Conservation (phyloP, 2,797 vertebrate genomes). For the Sus cebifrons region DNA sequence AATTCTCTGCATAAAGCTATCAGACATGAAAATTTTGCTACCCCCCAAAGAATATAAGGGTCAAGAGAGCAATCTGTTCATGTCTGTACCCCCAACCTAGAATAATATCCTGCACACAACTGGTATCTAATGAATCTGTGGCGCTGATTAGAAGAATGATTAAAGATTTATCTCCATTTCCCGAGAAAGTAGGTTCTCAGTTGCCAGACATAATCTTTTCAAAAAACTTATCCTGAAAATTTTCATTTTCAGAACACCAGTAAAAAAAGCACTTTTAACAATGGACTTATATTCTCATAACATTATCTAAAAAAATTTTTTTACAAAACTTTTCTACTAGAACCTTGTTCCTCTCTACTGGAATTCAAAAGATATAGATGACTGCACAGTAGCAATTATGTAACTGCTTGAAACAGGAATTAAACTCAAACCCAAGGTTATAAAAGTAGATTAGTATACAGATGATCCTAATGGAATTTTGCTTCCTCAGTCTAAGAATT, state of each 20-base stretch:
- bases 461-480: conserved; percentile 14
- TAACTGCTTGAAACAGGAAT: conserved; percentile 46
- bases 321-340: neutral
- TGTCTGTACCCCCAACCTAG: neutral
- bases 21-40: neutral
- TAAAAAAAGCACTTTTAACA: conserved; percentile 67
- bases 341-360: conserved; percentile 1
- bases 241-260: conserved; percentile 45
- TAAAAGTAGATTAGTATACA: conserved; percentile 10
- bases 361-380: conserved; percentile 20
- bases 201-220: neutral
- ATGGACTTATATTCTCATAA: conserved; percentile 4
- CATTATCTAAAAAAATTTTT: neutral
- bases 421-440: conserved; percentile 59
- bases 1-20: conserved; percentile 43
- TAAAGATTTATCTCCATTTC: neutral
- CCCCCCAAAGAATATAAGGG: neutral
- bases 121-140: neutral
- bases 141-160: neutral
- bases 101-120: neutral
- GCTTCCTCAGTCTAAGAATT: conserved; percentile 10
- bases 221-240: neutral
- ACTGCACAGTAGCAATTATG: neutral
- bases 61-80: neutral
- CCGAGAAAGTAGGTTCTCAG: conserved; percentile 6